A percentile compares a stretch with the other conserved stretches of the same genome.
phyloP scores from a whole-genome alignment of 1,140 invertebrate genomes.

The Myzus persicae region DNA sequence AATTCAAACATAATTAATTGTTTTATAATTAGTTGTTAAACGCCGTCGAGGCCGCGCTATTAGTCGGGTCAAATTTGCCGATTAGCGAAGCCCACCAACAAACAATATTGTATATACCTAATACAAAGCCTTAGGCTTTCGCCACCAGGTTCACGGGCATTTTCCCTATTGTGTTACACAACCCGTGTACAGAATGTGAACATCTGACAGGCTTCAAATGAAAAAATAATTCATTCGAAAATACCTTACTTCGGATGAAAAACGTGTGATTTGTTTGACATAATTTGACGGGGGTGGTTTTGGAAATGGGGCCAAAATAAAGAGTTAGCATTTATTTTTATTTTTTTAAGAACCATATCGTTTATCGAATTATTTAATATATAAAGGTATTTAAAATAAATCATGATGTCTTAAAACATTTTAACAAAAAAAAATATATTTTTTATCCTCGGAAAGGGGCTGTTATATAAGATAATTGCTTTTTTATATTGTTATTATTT shows the following conservation, averaged over 20 bases:
- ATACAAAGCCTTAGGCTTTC: neutral
- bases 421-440: neutral
- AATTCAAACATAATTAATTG: constrained; percentile 54
- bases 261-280: constrained; percentile 50
- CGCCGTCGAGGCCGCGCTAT: neutral
- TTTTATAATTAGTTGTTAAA: constrained; percentile 57
- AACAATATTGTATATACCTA: constrained; percentile 32
- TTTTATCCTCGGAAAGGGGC: neutral
- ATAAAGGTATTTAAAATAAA: constrained; percentile 4
- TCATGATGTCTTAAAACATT: neutral
- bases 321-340: too few relatives aligned
- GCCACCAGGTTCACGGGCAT: neutral
- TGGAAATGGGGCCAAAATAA: neutral
- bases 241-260: neutral
- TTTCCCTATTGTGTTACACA: neutral
- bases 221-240: constrained; percentile 32
- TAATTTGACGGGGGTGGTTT: constrained; percentile 47
- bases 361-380: constrained; percentile 3
- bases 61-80: constrained; percentile 44
- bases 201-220: constrained; percentile 17
- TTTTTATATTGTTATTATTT: constrained; percentile 12
- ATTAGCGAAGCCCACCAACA: constrained; percentile 54
- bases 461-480: constrained; percentile 10
- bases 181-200: neutral
- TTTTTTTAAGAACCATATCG: neutral